A percentile compares a stretch with the other conserved stretches of the same genome.
Evolutionary conservation across 2,888 invertebrate species (phyloP).

Genomic region (Stomorhina lunata): DNA sequence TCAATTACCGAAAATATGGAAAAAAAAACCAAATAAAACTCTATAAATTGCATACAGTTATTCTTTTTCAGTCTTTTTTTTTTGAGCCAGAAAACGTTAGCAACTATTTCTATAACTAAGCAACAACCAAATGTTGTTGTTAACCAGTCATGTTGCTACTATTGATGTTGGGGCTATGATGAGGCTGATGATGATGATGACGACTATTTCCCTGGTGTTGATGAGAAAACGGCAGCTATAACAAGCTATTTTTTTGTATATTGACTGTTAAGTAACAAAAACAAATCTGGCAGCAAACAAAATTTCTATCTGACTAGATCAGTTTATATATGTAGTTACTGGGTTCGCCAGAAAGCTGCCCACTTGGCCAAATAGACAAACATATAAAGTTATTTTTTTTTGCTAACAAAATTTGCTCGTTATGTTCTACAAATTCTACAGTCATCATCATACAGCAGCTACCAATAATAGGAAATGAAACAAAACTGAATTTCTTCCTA

Average conservation of each 20-base stretch:
- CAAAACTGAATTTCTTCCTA: slow-evolving; percentile 5
- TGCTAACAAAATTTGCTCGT: slow-evolving; percentile 40
- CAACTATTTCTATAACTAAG: slow-evolving; percentile 26
- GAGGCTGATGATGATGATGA: slow-evolving; percentile 30
- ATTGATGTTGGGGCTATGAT: slow-evolving; percentile 6
- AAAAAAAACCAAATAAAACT: slow-evolving; percentile 36
- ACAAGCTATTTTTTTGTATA: slow-evolving; percentile 57
- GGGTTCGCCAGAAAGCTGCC: slow-evolving; percentile 2
- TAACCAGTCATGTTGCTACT: slow-evolving; percentile 39
- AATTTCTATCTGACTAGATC: background rate
- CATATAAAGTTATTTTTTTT: slow-evolving; percentile 35
- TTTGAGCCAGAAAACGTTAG: background rate
- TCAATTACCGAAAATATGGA: slow-evolving; percentile 62
- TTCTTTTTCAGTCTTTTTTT: background rate
- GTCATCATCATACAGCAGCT: slow-evolving; percentile 13
- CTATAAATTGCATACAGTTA: slow-evolving; percentile 43
- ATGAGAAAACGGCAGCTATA: slow-evolving; percentile 65
- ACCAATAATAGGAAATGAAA: background rate
- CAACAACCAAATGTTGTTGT: slow-evolving; percentile 7
- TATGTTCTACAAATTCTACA: slow-evolving; percentile 12
- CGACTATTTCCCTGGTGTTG: slow-evolving; percentile 47
- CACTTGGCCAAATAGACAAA: slow-evolving; percentile 53
- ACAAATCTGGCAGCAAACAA: background rate
- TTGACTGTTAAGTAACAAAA: slow-evolving; percentile 39
- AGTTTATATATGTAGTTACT: background rate